These are phyloP conservation scores for Panagrolaimus sp. DNA, from an alignment of 1,140 invertebrate genomes.

Conservation along the genomic window DNA sequence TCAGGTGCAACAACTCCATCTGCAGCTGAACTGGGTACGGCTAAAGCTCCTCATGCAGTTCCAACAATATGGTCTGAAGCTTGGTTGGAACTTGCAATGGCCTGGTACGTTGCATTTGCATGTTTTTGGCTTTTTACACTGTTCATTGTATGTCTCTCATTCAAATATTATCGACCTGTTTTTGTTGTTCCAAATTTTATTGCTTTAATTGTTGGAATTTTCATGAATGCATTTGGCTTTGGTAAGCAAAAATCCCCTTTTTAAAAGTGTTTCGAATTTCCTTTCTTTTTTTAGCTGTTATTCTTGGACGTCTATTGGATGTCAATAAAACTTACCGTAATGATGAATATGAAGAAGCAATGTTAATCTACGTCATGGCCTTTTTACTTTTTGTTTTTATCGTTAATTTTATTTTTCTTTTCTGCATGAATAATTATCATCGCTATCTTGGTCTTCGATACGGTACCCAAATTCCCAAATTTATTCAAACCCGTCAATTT, in stretches of 20 bases:
- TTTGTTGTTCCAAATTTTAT: slow-evolving; percentile 20
- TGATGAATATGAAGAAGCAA: slow-evolving; percentile 13
- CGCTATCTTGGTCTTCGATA: neutral
- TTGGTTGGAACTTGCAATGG: slow-evolving; percentile 12
- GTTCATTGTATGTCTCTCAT: slow-evolving; percentile 15
- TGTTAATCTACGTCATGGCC: slow-evolving; percentile 15
- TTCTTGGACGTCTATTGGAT: slow-evolving; percentile 12
- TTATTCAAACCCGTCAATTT: slow-evolving; percentile 1
- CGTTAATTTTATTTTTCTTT: slow-evolving; percentile 8
- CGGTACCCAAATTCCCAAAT: slow-evolving; percentile 10
- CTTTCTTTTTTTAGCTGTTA: slow-evolving; percentile 4
- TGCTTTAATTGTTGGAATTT: slow-evolving; percentile 17
- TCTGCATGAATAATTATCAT: slow-evolving; percentile 14
- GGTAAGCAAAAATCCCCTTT: neutral
- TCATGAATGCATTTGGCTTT: slow-evolving; percentile 8
- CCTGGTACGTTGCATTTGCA: slow-evolving; percentile 13
- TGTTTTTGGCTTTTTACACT: slow-evolving; percentile 13
- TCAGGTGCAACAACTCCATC: neutral
- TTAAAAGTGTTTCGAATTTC: neutral
- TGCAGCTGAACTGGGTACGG: neutral
- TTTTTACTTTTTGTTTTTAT: slow-evolving; percentile 18
- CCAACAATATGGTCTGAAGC: slow-evolving; percentile 13
- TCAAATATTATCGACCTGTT: slow-evolving; percentile 19
- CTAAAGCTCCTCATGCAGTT: neutral
- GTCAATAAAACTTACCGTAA: slow-evolving; percentile 16